Percentiles rank a stretch among this genome's conserved stretches.
Conservation (phyloP, 2,113 vertebrate genomes). For the Mastomys coucha region DNA sequence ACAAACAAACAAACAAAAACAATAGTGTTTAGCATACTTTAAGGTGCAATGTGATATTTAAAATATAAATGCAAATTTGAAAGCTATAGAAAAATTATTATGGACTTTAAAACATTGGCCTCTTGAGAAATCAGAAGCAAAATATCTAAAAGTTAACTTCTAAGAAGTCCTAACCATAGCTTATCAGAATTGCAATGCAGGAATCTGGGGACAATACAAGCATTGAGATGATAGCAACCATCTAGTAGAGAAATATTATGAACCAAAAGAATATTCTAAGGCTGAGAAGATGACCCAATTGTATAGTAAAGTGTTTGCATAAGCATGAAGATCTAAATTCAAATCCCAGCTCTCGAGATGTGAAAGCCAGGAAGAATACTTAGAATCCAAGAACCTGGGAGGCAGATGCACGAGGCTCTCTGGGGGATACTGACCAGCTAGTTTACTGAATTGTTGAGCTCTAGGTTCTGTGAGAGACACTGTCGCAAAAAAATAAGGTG, state of each 20-base stretch:
- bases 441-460: neutral
- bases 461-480: neutral
- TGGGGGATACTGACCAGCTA: neutral
- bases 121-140: neutral
- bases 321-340: neutral
- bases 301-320: neutral
- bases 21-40: neutral
- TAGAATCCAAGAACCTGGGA: neutral
- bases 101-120: neutral
- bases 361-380: neutral
- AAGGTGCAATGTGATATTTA: neutral
- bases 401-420: neutral
- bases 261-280: neutral
- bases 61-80: neutral
- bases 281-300: neutral
- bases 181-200: neutral
- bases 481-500: neutral
- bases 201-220: neutral
- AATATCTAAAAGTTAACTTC: neutral
- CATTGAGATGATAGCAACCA: neutral
- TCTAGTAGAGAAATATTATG: neutral
- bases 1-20: neutral
- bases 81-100: neutral
- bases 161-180: neutral
- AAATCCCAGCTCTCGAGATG: neutral